phyloP scores from a whole-genome alignment of 2,113 vertebrate species.

The Phainopepla nitens region DNA sequence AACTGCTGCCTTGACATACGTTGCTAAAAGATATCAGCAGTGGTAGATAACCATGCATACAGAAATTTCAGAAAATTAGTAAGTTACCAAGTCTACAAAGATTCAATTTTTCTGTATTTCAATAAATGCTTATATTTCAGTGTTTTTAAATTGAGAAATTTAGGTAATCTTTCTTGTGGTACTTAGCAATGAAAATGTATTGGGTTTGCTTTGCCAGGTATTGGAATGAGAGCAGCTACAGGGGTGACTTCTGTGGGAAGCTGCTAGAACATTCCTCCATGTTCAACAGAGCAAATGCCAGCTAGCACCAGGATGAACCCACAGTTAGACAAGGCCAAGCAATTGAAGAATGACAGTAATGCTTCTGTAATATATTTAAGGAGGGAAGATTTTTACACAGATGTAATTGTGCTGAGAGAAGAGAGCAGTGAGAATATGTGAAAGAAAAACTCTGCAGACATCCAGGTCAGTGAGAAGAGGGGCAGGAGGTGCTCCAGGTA shows the following conservation, averaged over 20 bases:
- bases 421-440: neutral
- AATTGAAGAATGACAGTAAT: neutral
- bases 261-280: neutral
- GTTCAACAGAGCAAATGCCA: neutral
- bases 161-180: neutral
- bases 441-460: neutral
- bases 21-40: neutral
- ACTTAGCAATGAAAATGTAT: neutral
- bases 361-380: neutral
- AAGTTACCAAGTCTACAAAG: neutral
- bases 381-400: neutral
- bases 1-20: neutral
- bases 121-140: neutral
- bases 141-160: neutral
- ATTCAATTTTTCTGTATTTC: neutral
- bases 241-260: neutral
- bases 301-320: neutral
- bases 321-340: neutral
- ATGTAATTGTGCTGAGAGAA: neutral
- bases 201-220: neutral
- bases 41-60: neutral
- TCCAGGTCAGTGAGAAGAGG: neutral
- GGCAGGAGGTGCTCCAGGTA: neutral
- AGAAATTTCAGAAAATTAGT: neutral
- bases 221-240: neutral